Evolutionary conservation across 2,113 vertebrate genomes (phyloP), one percentile per base, ranked within the genome.

Genomic region (Erpornis zantholeuca): DNA sequence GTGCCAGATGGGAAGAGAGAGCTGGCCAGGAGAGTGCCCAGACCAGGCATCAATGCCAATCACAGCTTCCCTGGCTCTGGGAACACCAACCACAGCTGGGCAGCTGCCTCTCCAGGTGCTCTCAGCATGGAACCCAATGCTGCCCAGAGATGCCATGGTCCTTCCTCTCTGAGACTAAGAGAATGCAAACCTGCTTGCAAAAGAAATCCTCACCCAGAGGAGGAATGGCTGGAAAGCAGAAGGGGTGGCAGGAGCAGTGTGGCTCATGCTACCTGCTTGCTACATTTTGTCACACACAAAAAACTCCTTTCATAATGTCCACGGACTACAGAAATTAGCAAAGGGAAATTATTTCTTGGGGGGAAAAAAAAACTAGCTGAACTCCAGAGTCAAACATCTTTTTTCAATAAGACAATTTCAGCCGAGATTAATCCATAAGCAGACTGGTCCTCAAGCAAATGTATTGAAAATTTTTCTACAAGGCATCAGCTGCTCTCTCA

Each of bases 101-200:
- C 16, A 0, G 76, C 18, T 2, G 0, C 12, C n/a, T 27, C 56
- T 31, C 20, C 7, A 1, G 12, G 13, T 3, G 71, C 28, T 36
- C 54, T 35, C 44, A 2, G 27, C 10, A 0, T 2, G 10, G 25
- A 65, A 5, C 27, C 15, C 11, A 29, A 4, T 0, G 12, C 0
- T 13, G 1, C 2, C 49, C 24, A n/a, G 53, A 28, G 35, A 25
- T 33, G 24, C 36, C 24, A 2, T 0, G 1, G 24, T 20, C 77
- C 38, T 7, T 44, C 53, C 72, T 44, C 71, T 28, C 31, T 7
- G 5, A 71, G 31, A 12, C 12, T 5, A 15, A 36, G 20, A n/a
- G 38, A 12, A 50, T 23, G 20, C 44, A 88, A 59, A 47, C 7
- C 36, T 4, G 2, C 40, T 10, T 20, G 35, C 47, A 49, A 38